Base-by-base conservation (phyloP, 1,140 invertebrate genomes). In the Pemphigus obesinymphae region DNA sequence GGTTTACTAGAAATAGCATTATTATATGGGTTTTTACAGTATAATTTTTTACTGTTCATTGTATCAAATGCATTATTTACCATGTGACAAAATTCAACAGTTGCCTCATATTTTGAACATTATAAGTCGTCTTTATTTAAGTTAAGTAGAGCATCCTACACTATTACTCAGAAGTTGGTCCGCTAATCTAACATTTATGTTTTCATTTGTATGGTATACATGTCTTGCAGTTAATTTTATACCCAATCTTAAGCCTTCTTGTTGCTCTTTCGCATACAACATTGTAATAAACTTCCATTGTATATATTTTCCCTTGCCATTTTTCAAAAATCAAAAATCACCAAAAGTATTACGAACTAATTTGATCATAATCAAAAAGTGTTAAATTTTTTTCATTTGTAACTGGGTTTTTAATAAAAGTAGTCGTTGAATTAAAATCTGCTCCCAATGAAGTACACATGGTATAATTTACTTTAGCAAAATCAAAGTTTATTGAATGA, bases 401-500 rank as follows among this genome's bases (percentile, higher is more conserved):
- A 11, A 8, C n/a, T 8, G 61, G 34, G 26, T 73, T 73, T 17
- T 0, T 31, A 72, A 72, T 26, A 29, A 8, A 72, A 26, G 68
- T 13, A 3, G 5, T 45, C 17, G 6, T 17, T 29, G 17, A 26
- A 23, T 43, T 29, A 17, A 72, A 45, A 23, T 72, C 6, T 26
- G 68, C 68, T 17, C 84, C 85, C 15, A 86, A 78, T 58, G 82
- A 6, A 61, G 68, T 84, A 8, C 48, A 55, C 83, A 83, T 84
- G 7, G 82, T 50, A 23, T 84, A 50, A 84, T 86, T 86, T 10
- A 83, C 53, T 58, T 6, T 11, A 11, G 85, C 84, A 7, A 85
- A 85, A 84, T 87, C 85, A 81, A 85, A 86, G 43, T 85, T 86
- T n/a, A 86, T 5, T 7, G 85, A 85, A 34, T 84, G 82, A 53